Base-by-base conservation (phyloP, 30 jellyfish, hydroid and myxozoan genomes). In the Sanderia malayensis region DNA sequence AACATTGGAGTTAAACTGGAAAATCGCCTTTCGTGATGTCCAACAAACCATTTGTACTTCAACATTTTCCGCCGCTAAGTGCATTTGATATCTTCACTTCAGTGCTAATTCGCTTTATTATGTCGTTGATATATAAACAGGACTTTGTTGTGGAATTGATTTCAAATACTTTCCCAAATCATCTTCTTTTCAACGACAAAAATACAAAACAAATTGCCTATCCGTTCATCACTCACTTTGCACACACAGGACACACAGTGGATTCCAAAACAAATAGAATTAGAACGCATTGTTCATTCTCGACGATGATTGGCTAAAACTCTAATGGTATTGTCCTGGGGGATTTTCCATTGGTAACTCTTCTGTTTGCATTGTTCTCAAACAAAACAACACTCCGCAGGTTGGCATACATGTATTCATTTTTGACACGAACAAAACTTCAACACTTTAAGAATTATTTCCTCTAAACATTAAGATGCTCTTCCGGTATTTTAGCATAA, bases 181-280 rank as follows among this genome's bases (percentile, higher is more conserved):
- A 66, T 64, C 89, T 33, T 30, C 59, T 69, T 33, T 58, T 64
- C 75, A 66, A 26, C 89, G n/a, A n/a, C n/a, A n/a, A n/a, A n/a
- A n/a, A n/a, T n/a, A n/a, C n/a, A n/a, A n/a, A n/a, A 55, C 76
- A 61, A 60, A 73, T 61, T 52, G 31, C 58, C 33, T 82, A 78
- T 31, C 89, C 45, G 61, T 37, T 37, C 52, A 37, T 49, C 23
- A 41, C 8, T 78, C 89, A 66, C 53, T 29, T 66, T 49, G 65
- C 76, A 34, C n/a, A n/a, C n/a, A n/a, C n/a, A n/a, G n/a, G n/a
- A n/a, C n/a, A 47, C 77, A 61, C 70, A 31, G 68, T 68, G 7
- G 46, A 65, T 57, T 53, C 60, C 76, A 30, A 58, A 29, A 79
- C 61, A 78, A 64, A 78, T 61, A 59, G 32, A 77, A 37, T 28